Evolutionary conservation across 2,113 vertebrate genomes (phyloP), one percentile per base, ranked within the genome.

Genomic region (Coregonus clupeaformis): DNA sequence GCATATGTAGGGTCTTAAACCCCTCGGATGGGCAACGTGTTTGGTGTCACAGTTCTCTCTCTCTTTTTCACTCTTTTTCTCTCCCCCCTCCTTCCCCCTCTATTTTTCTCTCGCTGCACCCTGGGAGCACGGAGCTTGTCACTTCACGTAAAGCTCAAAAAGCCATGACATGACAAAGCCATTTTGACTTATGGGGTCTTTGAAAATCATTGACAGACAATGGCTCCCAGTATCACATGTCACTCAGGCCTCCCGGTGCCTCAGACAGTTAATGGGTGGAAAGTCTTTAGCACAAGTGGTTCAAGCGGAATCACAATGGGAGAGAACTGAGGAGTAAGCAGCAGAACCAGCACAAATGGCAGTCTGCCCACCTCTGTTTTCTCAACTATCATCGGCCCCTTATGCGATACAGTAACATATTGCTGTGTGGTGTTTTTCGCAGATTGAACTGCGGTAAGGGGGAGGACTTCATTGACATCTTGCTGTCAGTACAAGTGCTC

Each of bases 121-220:
- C n/a, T 68, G 77, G 86, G 77, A 86, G 75, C 71, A 30, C 6
- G 27, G 32, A 63, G 77, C 77, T 81, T 84, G 84, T 88, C 86
- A 86, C 68, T 65, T 71, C 55, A 30, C 62, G 83, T 84, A 78
- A 87, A 84, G 68, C 74, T 83, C 77, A 83, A 69, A 52, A 73
- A 14, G 55, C 77, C 72, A 59, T 81, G 84, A 85, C 78, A 68
- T 84, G 80, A 83, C 83, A 78, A 78, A 85, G 64, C 71, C 45
- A 65, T 60, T 75, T 74, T 66, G 47, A 80, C 77, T 80, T 78
- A 71, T 59, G 70, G 66, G 79, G 78, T 65, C 55, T 73, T 81
- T 81, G 85, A 80, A 87, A 87, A 83, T 83, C 79, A 80, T 81
- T 85, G 84, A 83, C 78, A 83, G 78, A 83, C 77, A 42, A 42